Conservation (phyloP, 2,888 invertebrate species). For the Toxonevra muliebris region DNA sequence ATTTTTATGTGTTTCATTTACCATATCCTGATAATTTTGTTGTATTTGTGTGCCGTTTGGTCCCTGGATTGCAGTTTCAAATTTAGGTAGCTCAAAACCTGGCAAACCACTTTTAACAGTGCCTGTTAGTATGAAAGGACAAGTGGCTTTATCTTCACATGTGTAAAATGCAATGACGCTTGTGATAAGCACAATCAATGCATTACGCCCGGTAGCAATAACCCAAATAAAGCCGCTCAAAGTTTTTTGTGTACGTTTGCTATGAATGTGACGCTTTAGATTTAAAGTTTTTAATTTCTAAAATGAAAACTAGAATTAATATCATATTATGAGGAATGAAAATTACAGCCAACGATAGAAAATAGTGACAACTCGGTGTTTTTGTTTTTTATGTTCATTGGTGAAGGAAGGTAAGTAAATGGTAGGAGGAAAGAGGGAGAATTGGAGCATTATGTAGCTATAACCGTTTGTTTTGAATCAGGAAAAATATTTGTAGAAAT, state of each 20-base stretch:
- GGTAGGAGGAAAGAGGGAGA: neutral
- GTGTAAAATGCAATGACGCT: slow-evolving; percentile 74
- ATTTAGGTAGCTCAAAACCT: slow-evolving; percentile 74
- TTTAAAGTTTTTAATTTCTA: slow-evolving; percentile 45
- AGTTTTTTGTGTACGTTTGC: slow-evolving; percentile 36
- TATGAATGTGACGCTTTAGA: slow-evolving; percentile 50
- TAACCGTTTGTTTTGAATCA: neutral
- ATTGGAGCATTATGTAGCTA: neutral
- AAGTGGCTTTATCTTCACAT: slow-evolving; percentile 45
- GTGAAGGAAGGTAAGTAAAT: neutral
- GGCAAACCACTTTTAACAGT: slow-evolving; percentile 77
- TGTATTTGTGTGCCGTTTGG: slow-evolving; percentile 53
- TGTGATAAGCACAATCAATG: slow-evolving; percentile 75
- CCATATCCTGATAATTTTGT: slow-evolving; percentile 58
- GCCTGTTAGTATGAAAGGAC: slow-evolving; percentile 80
- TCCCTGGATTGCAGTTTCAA: slow-evolving; percentile 68
- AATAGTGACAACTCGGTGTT: too few relatives aligned
- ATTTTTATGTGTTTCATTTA: slow-evolving; percentile 26
- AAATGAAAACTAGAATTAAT: neutral
- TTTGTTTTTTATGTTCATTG: too few relatives aligned
- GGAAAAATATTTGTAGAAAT: too few relatives aligned
- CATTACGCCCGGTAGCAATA: slow-evolving; percentile 83
- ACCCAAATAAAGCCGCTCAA: slow-evolving; percentile 77
- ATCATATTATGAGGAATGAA: neutral
- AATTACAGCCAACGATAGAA: too few relatives aligned